These are phyloP conservation scores for Plectrocnemia conspersa DNA, from an alignment of 1,140 invertebrate genomes.

Conservation along the genomic window DNA sequence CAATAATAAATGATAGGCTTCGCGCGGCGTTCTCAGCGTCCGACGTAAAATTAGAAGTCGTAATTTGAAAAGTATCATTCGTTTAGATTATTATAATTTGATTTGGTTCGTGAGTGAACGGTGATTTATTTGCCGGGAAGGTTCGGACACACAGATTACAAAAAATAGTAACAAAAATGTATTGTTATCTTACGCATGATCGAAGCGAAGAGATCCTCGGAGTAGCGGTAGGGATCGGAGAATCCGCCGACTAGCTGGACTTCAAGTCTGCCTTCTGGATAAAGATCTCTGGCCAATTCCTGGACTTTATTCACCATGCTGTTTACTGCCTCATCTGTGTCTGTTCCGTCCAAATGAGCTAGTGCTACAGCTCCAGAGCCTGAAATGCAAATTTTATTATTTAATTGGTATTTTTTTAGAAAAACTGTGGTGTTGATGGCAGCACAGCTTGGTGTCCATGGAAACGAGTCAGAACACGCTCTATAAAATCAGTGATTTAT, in stretches of 20 bases:
- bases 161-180: not conserved
- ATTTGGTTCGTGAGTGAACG: constrained; percentile 23
- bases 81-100: constrained; percentile 24
- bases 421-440: not conserved
- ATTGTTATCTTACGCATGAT: constrained; percentile 77
- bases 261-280: constrained; percentile 81
- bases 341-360: constrained; percentile 84
- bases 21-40: constrained; percentile 12
- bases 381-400: constrained; percentile 41
- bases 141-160: not conserved
- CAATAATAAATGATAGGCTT: constrained; percentile 20
- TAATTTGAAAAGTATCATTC: constrained; percentile 25
- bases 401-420: not conserved
- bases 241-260: constrained; percentile 88
- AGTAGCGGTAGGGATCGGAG: constrained; percentile 73
- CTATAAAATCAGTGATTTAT: constrained; percentile 21
- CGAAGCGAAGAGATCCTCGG: constrained; percentile 85
- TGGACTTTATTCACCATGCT: constrained; percentile 78
- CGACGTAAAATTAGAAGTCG: constrained; percentile 22
- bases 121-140: constrained; percentile 19
- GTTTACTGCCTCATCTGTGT: constrained; percentile 73
- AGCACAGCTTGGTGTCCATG: not conserved
- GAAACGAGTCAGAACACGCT: not conserved
- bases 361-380: constrained; percentile 83
- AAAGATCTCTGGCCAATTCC: constrained; percentile 74